Evolutionary conservation across 2,888 invertebrate genomes (phyloP).

Genomic region (Philereme transversata): DNA sequence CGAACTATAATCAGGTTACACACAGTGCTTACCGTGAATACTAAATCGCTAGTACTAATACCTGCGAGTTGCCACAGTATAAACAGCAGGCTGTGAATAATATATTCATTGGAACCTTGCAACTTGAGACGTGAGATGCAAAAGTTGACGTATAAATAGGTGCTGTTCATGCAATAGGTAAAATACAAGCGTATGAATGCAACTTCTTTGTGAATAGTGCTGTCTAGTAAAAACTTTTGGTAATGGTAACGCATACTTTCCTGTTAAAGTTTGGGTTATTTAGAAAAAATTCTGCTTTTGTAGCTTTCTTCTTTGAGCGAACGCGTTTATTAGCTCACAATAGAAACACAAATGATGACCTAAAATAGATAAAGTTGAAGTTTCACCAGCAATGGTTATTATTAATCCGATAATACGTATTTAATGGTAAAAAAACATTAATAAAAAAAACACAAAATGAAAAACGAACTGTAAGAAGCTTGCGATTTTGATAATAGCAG

Average conservation of each 20-base stretch:
- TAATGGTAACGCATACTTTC: too few relatives aligned
- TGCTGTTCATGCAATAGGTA: neutral
- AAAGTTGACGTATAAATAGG: slow-evolving; percentile 43
- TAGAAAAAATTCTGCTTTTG: too few relatives aligned
- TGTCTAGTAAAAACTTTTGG: neutral
- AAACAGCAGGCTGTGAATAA: slow-evolving; percentile 50
- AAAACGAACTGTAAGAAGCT: too few relatives aligned
- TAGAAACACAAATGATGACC: too few relatives aligned
- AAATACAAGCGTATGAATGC: neutral
- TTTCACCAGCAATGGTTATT: too few relatives aligned
- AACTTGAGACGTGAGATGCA: slow-evolving; percentile 56
- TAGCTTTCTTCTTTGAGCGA: too few relatives aligned
- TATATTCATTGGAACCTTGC: slow-evolving; percentile 73
- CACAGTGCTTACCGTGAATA: slow-evolving; percentile 59
- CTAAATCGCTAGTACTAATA: slow-evolving; percentile 53
- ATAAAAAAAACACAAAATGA: too few relatives aligned
- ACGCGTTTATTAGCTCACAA: too few relatives aligned
- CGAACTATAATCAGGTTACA: slow-evolving; percentile 51
- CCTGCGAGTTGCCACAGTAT: slow-evolving; percentile 43
- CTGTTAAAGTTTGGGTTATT: neutral
- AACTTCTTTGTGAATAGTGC: neutral
- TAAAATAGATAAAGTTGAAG: too few relatives aligned
- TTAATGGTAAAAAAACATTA: too few relatives aligned
- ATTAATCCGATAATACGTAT: too few relatives aligned
- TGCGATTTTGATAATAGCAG: too few relatives aligned